A percentile compares a stretch with the other conserved stretches of the same genome.
These are phyloP conservation scores for Atrichornis clamosus DNA, from an alignment of 2,113 vertebrate genomes.

Conservation along the genomic window DNA sequence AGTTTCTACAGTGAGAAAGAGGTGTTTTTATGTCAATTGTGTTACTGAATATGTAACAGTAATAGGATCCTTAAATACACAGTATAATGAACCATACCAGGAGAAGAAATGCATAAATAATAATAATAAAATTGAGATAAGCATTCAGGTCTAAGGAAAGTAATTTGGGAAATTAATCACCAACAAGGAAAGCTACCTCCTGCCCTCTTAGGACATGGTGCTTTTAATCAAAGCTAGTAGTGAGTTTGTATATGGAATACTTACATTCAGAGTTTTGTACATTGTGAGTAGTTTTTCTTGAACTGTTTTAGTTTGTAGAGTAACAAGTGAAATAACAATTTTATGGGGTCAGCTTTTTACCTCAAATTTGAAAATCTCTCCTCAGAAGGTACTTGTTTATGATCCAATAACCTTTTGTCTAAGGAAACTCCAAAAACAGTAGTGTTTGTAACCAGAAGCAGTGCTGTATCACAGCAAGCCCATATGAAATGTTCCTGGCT, in stretches of 20 bases:
- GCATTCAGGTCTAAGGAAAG: neutral
- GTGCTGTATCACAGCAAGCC: neutral
- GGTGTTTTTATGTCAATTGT: neutral
- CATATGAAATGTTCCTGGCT: neutral
- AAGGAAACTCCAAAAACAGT: neutral
- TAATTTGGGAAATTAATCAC: neutral
- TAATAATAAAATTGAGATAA: neutral
- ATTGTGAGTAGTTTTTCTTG: neutral
- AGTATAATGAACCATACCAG: neutral
- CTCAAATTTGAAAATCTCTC: neutral
- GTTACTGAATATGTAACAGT: neutral
- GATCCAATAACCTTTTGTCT: neutral
- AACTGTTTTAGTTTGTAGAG: neutral
- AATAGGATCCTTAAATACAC: neutral
- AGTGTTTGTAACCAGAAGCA: neutral
- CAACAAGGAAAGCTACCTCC: neutral
- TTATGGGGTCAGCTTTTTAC: neutral
- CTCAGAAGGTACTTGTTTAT: neutral
- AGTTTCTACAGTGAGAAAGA: neutral
- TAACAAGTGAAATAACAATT: neutral
- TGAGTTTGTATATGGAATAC: neutral
- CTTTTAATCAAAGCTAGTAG: neutral
- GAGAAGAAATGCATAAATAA: neutral
- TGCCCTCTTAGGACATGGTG: neutral
- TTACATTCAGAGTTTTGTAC: neutral